Base-by-base conservation (phyloP, 2,888 invertebrate species). In the Erynnis tages region DNA sequence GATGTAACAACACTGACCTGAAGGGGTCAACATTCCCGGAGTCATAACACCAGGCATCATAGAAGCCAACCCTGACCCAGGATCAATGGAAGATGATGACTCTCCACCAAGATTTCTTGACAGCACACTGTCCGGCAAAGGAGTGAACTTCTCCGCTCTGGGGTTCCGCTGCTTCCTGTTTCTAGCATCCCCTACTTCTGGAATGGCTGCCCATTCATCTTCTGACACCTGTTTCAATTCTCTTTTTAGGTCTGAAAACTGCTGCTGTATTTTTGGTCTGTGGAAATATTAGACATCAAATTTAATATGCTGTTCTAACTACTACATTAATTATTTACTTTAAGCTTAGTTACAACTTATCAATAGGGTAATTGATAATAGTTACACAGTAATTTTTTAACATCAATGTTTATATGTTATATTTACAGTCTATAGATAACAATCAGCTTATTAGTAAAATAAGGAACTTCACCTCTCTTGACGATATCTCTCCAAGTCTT, bases 161-260 rank as follows among this genome's bases (percentile, higher is more conserved):
- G 98, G 97, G 84, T 98, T 98, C 30, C 99, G 91, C 72, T 98
- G 98, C 71, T 98, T 98, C 49, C 98, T 93, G 81, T 98, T 99
- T 61, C 99, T 92, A 5, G 97, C 97, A 82, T 99, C 99, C n/a
- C 99, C 99, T 0, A 99, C 99, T 87, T 99, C 99, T 0, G 99
- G 99, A 58, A 99, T 95, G 41, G 95, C 96, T 45, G 96, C 94
- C 99, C 99, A 99, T 73, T 99, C 98, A 55, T 97, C 97, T 66
- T 96, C 96, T 0, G 94, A 93, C 0, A 99, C 95, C 48, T 91
- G 91, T 44, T 94, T 93, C 14, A 97, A 79, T 59, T 96, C 96
- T 64, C 97, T 91, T 82, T 99, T 99, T 13, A 99, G 87, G 84
- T 99, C 99, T 6, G 98, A 98, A 78, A 99, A 99, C 74, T 99